Base-by-base conservation (phyloP, 2,797 vertebrate species). In the Gouania willdenowi region DNA sequence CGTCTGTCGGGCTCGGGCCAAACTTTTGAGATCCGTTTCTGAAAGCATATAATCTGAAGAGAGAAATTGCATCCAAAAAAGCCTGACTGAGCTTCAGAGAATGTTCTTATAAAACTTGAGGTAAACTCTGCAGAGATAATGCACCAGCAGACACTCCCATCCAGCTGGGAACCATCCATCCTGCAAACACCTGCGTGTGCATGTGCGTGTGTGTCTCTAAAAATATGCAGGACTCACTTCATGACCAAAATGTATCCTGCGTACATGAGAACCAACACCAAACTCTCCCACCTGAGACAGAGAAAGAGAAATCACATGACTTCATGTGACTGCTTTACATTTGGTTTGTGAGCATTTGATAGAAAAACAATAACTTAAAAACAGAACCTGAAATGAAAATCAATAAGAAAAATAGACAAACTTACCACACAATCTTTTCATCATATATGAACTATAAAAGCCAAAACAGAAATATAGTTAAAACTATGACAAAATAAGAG, bases 361-460 rank as follows among this genome's bases (percentile, higher is more conserved):
- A 10, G 24, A 5, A 26, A 11, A 11, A 5, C 7, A 3, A 8
- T 12, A 14, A 28, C 28, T 11, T 4, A 10, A n/a, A n/a, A 25
- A 10, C n/a, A n/a, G 2, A 25, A 25, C n/a, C 10, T 11, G n/a
- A n/a, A 14, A 13, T 13, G 13, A 14, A 10, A 23, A 25, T 25
- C 25, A 13, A 26, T 10, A 5, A 26, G 25, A 26, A 2, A 5
- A 5, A n/a, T 26, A 23, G 22, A 23, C 3, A 8, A 6, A 70
- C 88, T 87, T 61, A 90, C 89, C 89, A 91, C 33, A 86, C 87
- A 26, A 91, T 90, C 75, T 86, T 89, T 14, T 63, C 89, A 8
- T 91, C 89, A 1, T 87, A 88, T 71, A 89, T 88, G 51, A 90
- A 87, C 87, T 89, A 56, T 26, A 52, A 74, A 32, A 48, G 0